Conservation (phyloP, 2,797 vertebrate species). For the Pogonophryne albipinna region DNA sequence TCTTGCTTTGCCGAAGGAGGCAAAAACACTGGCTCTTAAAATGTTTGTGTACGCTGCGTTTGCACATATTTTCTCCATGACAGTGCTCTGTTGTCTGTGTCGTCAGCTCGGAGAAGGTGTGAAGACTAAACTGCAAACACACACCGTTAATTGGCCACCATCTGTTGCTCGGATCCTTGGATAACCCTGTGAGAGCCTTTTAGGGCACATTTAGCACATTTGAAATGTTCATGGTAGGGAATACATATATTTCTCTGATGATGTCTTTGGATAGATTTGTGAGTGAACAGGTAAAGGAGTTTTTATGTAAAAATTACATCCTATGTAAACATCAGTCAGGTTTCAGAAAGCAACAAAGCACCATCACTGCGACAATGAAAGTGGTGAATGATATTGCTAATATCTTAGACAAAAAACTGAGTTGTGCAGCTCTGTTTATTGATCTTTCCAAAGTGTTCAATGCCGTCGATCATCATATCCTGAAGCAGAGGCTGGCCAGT, state of each 20-base stretch:
- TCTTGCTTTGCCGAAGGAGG: constrained; percentile 1
- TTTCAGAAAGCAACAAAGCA: too few species aligned
- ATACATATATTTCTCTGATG: not conserved
- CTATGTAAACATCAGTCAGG: too few species aligned
- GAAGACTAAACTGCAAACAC: constrained; percentile 68
- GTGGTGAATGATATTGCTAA: too few species aligned
- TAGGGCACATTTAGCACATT: not conserved
- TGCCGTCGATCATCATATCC: too few species aligned
- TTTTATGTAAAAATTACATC: too few species aligned
- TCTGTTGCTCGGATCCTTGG: constrained; percentile 67
- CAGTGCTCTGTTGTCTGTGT: constrained; percentile 21
- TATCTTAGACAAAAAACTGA: too few species aligned
- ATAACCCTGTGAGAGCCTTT: constrained; percentile 9
- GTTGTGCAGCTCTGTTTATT: too few species aligned
- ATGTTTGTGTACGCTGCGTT: constrained; percentile 21
- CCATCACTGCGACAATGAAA: too few species aligned
- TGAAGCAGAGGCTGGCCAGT: too few species aligned
- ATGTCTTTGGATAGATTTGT: not conserved
- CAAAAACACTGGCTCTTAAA: constrained; percentile 32
- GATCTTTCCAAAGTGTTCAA: too few species aligned
- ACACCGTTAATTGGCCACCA: constrained; percentile 63
- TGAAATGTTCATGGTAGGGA: not conserved
- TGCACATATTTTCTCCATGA: constrained; percentile 57
- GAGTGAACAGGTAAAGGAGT: too few species aligned
- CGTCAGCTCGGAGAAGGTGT: constrained; percentile 57